These are phyloP conservation scores for Mus caroli DNA, from an alignment of 2,797 vertebrate species.

Conservation along the genomic window DNA sequence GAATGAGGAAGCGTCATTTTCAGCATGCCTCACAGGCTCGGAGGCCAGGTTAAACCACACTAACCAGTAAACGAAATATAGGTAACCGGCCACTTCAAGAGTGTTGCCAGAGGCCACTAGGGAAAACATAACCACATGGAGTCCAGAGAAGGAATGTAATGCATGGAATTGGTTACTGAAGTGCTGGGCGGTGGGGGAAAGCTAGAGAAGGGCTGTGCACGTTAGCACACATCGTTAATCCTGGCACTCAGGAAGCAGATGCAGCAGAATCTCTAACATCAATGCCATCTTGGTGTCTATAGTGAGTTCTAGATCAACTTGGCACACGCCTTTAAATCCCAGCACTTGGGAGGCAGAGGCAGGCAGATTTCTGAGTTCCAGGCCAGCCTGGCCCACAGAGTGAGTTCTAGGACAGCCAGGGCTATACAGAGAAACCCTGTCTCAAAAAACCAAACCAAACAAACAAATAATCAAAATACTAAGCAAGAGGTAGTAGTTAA, in stretches of 20 bases:
- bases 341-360: too few species aligned
- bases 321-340: too few species aligned
- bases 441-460: neutral
- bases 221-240: neutral
- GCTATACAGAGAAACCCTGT: too few species aligned
- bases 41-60: neutral
- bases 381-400: too few species aligned
- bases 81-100: slow-evolving; percentile 6
- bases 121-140: neutral
- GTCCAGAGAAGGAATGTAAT: neutral
- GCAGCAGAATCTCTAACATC: neutral
- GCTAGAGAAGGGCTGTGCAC: neutral
- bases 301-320: neutral
- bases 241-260: neutral
- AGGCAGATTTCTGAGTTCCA: neutral
- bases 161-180: neutral
- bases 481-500: neutral
- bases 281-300: neutral
- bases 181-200: neutral
- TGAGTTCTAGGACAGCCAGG: too few species aligned
- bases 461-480: neutral
- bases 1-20: neutral
- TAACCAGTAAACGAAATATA: slow-evolving; percentile 16
- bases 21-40: neutral
- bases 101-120: neutral